Evolutionary conservation across 2,888 invertebrate species (phyloP), one percentile per base, ranked within the genome.

Genomic region (Acleris emargana): DNA sequence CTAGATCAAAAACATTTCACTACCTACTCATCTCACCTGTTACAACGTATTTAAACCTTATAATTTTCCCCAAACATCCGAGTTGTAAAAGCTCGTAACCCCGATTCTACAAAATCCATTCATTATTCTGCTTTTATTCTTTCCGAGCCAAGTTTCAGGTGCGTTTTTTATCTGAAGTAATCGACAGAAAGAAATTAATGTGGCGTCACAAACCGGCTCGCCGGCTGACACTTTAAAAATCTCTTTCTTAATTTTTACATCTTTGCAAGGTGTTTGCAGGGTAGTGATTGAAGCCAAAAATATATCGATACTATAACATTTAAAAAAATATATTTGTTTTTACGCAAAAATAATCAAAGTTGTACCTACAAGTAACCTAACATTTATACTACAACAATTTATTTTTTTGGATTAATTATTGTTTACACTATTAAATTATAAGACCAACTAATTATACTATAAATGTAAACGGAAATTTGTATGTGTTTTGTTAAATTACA

Each of bases 231-330:
- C 73, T 82, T 85, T 82, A 82, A 83, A 84, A 87, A 88, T 84
- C 81, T 87, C 86, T 86, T 84, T 86, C 87, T 88, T 91, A 90
- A 91, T 91, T 91, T 91, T 90, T 89, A 91, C 90, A 91, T 87
- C 89, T 82, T 86, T 84, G 83, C 87, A 88, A 91, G 90, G 89
- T 91, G 90, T 86, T 86, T 43, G 50, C 17, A 77, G 80, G 69
- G 68, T 58, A 47, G 63, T 75, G 81, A 81, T 57, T 81, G 72
- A 71, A 79, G 67, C 38, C 0, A n/a, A 58, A 52, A 49, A n/a
- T n/a, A n/a, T 69, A 66, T 75, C 71, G 71, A 74, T 71, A 43
- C 16, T 18, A 57, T 17, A 32, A 52, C 0, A n/a, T 32, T 4
- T 3, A 32, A 32, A 32, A 0, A 32, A 11, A 38, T 0, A 13